Evolutionary conservation across 2,797 vertebrate genomes (phyloP).

Genomic region (Alosa sapidissima): DNA sequence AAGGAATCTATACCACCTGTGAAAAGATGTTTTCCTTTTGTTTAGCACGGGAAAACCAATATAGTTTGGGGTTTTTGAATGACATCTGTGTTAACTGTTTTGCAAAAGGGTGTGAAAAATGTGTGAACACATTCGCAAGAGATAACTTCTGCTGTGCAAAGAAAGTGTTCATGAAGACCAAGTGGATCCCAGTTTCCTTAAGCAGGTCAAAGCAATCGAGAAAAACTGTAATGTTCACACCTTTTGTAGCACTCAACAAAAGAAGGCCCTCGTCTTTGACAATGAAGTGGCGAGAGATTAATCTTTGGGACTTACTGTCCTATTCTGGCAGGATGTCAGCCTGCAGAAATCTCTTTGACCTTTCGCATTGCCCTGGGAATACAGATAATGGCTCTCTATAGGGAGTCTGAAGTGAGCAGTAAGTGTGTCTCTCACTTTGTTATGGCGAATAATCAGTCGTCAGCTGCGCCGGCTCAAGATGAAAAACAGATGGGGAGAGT

Average conservation of each 20-base stretch:
- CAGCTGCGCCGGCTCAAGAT: constrained; percentile 54
- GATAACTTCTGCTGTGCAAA: no score
- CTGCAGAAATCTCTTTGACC: constrained; percentile 65
- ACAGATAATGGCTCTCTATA: constrained; percentile 67
- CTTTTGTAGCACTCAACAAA: constrained; percentile 43
- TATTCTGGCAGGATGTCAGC: constrained; percentile 46
- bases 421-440: constrained; percentile 65
- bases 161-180: no score
- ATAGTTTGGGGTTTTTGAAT: no score
- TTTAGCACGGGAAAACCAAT: no score
- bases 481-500: constrained; percentile 66
- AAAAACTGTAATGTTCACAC: neutral
- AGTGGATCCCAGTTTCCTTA: no score
- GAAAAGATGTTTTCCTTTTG: no score
- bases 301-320: constrained; percentile 56
- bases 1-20: no score
- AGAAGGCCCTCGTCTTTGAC: constrained; percentile 42
- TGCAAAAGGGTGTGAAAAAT: no score
- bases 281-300: constrained; percentile 50
- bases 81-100: no score
- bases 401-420: constrained; percentile 62
- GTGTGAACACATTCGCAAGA: no score
- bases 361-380: constrained; percentile 59
- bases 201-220: no score
- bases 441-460: constrained; percentile 67